Evolutionary conservation across 2,888 invertebrate species (phyloP), one percentile per base, ranked within the genome.

Genomic region (Euspilapteryx auroguttella): DNA sequence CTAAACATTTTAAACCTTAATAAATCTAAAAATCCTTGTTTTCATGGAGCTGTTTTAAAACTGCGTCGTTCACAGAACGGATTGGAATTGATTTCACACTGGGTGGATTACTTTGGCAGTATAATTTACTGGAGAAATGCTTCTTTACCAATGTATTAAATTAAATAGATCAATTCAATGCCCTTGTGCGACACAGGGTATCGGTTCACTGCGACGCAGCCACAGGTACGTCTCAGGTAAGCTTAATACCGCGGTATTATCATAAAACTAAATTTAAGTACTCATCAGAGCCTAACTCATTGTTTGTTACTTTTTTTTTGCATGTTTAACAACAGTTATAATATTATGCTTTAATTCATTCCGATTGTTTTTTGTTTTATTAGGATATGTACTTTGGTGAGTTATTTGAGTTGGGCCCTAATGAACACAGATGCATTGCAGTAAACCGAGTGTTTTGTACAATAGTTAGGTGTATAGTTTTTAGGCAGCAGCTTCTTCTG

Each of bases 401-500:
- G 12, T 46, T 41, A 38, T 37, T 37, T 36, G 55, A 69, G 69
- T 71, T 73, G 69, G 50, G 55, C 66, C 49, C 73, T 71, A 55
- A 52, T 59, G 66, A 55, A 57, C 62, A 35, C 49, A 34, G 52
- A 57, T 71, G 73, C 73, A 69, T 69, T 68, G 73, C 73, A 71
- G 73, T 71, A 64, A 66, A 73, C 73, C 68, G 58, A 68, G 61
- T 50, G 35, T 37, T 39, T 42, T 40, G 41, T 34, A 28, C 14
- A 28, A 9, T 23, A 23, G 21, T 9, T 10, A 3, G 33, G 40
- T 36, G 32, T 34, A 31, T 38, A 32, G 37, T 28, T 36, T 40
- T 78, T 81, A 82, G 55, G 82, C 81, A 33, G 79, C 73, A 29
- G 78, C 79, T 46, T 80, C 79, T 32, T 79, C 78, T 14, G 78